Percentiles rank a stretch among this genome's conserved stretches.
Evolutionary conservation across 2,888 invertebrate genomes (phyloP).

Genomic region (Agrotis segetum): DNA sequence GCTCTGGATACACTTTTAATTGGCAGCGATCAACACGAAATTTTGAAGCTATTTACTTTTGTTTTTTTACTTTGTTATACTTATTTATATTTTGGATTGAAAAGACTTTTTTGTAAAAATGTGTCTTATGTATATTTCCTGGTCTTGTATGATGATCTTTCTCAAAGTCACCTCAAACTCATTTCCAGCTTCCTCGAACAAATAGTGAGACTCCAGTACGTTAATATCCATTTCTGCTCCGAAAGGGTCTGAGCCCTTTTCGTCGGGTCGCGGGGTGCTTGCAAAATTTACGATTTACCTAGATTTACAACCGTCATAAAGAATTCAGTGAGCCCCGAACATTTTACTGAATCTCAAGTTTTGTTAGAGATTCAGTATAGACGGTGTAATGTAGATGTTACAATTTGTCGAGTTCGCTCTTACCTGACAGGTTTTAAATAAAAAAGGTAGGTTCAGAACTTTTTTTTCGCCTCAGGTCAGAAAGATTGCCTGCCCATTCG

Average conservation of each 20-base stretch:
- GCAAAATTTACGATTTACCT: conserved; percentile 85
- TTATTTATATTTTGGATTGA: no score
- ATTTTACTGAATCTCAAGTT: conserved; percentile 71
- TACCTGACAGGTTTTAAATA: conserved; percentile 37
- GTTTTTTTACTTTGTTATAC: no score
- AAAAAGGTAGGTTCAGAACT: conserved; percentile 3
- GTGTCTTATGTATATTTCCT: no score
- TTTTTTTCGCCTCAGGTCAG: conserved; percentile 12
- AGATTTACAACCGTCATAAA: conserved; percentile 87
- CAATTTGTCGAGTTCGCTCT: conserved; percentile 53
- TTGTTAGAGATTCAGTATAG: conserved; percentile 49
- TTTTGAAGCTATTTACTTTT: no score
- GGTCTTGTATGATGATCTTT: no score
- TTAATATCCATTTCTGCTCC: conserved; percentile 76
- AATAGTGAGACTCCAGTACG: conserved; percentile 56
- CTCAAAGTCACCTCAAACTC: conserved; percentile 16
- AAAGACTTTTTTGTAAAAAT: no score
- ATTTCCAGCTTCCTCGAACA: conserved; percentile 13
- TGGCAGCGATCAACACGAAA: no score
- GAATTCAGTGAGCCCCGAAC: conserved; percentile 79
- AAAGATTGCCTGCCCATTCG: not conserved
- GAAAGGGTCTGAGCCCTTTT: conserved; percentile 78
- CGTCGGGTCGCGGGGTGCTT: conserved; percentile 74
- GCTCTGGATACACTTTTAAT: no score
- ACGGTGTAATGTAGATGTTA: conserved; percentile 52